Evolutionary conservation across 2,797 vertebrate genomes (phyloP), one percentile per base, ranked within the genome.

Genomic region (Brachymystax lenok): DNA sequence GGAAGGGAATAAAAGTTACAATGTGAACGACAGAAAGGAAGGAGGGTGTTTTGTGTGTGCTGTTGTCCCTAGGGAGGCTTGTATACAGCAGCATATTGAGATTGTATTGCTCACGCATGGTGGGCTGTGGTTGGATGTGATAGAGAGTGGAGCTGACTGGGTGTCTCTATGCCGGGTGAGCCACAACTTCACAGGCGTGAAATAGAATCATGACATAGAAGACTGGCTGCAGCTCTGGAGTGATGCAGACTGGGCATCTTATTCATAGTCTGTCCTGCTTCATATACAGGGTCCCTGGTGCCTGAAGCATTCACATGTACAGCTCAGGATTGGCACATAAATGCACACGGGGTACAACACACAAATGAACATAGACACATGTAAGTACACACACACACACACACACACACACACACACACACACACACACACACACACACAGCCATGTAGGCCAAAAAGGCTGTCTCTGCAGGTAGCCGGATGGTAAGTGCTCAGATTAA

Each of bases 61-160:
- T 52, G 4, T 68, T 6, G 46, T 79, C 35, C n/a, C 27, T 74
- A 2, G 75, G 28, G 46, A 74, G 75, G 16, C 61, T 19, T 17
- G 8, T 13, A 13, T 28, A 71, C 51, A 50, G 77, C 19, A 14
- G 35, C 1, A 21, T 69, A 17, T 71, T 59, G 24, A 5, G 46
- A 16, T 19, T 2, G 10, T 4, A 8, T 19, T 76, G 17, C 63
- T 78, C 17, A 0, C 33, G 51, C 5, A 0, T 4, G 56, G 14
- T 33, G 19, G 73, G 67, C 28, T 27, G 35, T 70, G 75, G n/a
- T 12, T 6, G 30, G 74, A 75, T 64, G 63, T 40, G 59, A 74
- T 40, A 61, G 72, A 59, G 77, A 69, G 24, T 56, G 7, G 72
- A 64, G 77, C 69, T 71, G 24, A 84, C 79, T 66, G 74, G 73